phyloP scores from a whole-genome alignment of 2,888 invertebrate species.

The Lagria hirta region DNA sequence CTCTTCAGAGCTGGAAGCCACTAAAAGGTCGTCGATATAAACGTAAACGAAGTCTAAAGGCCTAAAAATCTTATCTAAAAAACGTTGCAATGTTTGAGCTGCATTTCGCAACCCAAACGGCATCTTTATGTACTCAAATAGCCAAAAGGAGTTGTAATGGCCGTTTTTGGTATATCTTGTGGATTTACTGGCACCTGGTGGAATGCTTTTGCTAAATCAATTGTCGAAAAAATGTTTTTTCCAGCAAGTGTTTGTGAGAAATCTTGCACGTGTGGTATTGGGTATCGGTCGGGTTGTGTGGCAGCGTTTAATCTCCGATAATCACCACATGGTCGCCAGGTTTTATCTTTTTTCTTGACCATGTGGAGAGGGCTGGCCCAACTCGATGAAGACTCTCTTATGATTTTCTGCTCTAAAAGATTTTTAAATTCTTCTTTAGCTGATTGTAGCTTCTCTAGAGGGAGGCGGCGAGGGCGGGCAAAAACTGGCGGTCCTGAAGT shows the following conservation, averaged over 20 bases:
- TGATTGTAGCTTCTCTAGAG: constrained; percentile 34
- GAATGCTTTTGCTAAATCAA: constrained; percentile 46
- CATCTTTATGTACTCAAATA: constrained; percentile 19
- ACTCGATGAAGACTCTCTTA: constrained; percentile 31
- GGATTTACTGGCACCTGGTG: constrained; percentile 43
- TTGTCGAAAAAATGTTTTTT: constrained; percentile 34
- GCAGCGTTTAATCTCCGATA: constrained; percentile 44
- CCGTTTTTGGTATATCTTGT: constrained; percentile 38
- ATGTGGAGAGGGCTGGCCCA: constrained; percentile 45
- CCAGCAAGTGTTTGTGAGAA: constrained; percentile 36
- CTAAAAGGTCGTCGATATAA: too few species aligned
- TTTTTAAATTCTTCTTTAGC: constrained; percentile 10
- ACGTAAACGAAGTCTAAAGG: too few species aligned
- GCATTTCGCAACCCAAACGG: constrained; percentile 22
- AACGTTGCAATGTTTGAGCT: constrained; percentile 23
- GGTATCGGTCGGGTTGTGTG: constrained; percentile 55
- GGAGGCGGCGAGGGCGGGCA: constrained; percentile 40
- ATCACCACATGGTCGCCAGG: constrained; percentile 48
- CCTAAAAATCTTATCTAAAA: constrained; percentile 15
- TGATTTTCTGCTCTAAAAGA: constrained; percentile 34
- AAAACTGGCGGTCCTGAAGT: constrained; percentile 34
- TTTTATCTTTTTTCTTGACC: constrained; percentile 39
- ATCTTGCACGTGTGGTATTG: constrained; percentile 44
- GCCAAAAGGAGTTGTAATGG: constrained; percentile 22
- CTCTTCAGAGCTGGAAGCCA: too few species aligned